phyloP scores from a whole-genome alignment of 2,888 invertebrate genomes.

The Agriopis leucophaearia region DNA sequence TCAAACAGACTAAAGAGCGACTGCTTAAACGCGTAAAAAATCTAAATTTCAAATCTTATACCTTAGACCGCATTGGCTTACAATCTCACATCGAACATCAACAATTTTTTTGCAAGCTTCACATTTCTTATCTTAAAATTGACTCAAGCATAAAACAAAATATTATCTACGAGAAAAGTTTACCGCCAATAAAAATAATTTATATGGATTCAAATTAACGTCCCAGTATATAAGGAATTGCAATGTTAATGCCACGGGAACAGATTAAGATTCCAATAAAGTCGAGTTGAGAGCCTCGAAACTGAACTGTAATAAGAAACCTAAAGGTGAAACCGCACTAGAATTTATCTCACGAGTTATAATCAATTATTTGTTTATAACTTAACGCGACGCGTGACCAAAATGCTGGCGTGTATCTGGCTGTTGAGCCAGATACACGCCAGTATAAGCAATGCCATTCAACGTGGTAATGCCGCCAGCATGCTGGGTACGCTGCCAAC shows the following conservation, averaged over 20 bases:
- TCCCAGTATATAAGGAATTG: constrained; percentile 12
- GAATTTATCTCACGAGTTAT: neutral
- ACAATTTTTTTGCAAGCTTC: neutral
- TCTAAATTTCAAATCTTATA: neutral
- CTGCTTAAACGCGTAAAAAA: neutral
- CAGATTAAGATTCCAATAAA: constrained; percentile 18
- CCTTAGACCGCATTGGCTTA: neutral
- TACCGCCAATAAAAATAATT: constrained; percentile 5
- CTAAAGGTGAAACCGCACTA: constrained; percentile 7
- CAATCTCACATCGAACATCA: neutral
- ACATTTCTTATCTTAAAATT: neutral
- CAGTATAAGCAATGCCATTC: too few species aligned
- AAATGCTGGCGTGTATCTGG: too few species aligned
- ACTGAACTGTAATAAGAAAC: constrained; percentile 21
- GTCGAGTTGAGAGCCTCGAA: constrained; percentile 15
- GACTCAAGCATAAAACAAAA: neutral
- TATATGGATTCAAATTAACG: constrained; percentile 7
- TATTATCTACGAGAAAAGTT: neutral
- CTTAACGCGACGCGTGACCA: too few species aligned
- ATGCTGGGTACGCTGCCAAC: too few species aligned
- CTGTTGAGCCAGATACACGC: too few species aligned
- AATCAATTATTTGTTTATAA: too few species aligned
- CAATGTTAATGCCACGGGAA: neutral
- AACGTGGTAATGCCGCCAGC: too few species aligned
- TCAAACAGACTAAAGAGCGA: neutral